phyloP scores from a whole-genome alignment of 1,140 invertebrate species.

The Lucilia sericata region DNA sequence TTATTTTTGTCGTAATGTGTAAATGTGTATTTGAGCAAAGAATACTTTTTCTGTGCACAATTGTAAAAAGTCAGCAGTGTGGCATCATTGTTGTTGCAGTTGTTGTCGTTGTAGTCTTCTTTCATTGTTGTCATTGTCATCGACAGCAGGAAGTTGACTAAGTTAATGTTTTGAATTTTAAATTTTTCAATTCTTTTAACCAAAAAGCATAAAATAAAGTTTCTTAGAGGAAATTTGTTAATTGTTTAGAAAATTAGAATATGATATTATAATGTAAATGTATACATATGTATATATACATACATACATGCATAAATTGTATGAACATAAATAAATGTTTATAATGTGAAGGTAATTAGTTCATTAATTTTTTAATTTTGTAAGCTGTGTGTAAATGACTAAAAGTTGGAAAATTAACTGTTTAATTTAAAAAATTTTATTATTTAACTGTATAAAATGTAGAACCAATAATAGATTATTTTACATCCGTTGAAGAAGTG shows the following conservation, averaged over 20 bases:
- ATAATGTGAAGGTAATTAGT: background rate
- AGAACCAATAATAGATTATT: too few relatives aligned
- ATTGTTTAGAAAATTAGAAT: constrained; percentile 22
- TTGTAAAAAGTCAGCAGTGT: background rate
- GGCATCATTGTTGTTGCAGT: background rate
- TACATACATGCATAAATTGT: too few relatives aligned
- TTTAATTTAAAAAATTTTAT: too few relatives aligned
- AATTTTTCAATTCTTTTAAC: background rate
- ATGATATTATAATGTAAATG: background rate
- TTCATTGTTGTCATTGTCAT: background rate
- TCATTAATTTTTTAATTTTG: background rate
- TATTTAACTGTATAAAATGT: too few relatives aligned
- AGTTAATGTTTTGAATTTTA: constrained; percentile 39
- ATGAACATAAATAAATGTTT: background rate
- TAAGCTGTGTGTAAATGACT: too few relatives aligned
- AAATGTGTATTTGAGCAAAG: background rate
- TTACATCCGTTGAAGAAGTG: too few relatives aligned
- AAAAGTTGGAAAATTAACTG: too few relatives aligned
- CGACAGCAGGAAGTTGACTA: constrained; percentile 28
- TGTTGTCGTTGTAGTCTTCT: background rate
- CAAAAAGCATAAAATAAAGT: background rate
- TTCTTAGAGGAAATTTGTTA: constrained; percentile 26
- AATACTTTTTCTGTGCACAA: background rate
- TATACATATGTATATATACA: background rate
- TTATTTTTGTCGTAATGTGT: background rate